Evolutionary conservation across 2,113 vertebrate species (phyloP).

Genomic region (Ahaetulla prasina): DNA sequence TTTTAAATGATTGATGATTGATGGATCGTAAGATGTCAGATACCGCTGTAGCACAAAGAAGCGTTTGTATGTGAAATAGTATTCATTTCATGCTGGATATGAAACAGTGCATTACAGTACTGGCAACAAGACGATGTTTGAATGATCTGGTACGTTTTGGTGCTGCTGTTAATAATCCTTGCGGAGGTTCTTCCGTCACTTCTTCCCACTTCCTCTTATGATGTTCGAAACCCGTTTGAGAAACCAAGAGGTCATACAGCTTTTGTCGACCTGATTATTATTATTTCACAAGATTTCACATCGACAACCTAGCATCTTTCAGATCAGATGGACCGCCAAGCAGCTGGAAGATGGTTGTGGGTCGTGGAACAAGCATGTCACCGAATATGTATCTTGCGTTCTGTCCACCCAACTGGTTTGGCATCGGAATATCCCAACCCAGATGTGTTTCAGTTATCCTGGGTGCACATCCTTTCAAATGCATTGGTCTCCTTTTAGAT

Average conservation of each 20-base stretch:
- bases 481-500: slow-evolving; percentile 6
- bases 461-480: slow-evolving; percentile 18
- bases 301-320: background rate
- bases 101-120: slow-evolving; percentile 57
- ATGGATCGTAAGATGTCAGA: slow-evolving; percentile 58
- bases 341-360: background rate
- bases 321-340: background rate
- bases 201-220: slow-evolving; percentile 18
- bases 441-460: slow-evolving; percentile 5
- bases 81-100: slow-evolving; percentile 66
- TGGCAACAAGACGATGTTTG: slow-evolving; percentile 58
- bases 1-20: slow-evolving; percentile 14
- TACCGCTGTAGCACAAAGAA: slow-evolving; percentile 59
- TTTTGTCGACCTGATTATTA: background rate
- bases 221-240: slow-evolving; percentile 68
- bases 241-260: slow-evolving; percentile 22
- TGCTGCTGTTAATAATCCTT: slow-evolving; percentile 73
- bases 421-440: background rate
- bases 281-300: background rate
- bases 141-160: slow-evolving; percentile 62
- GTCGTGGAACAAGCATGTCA: background rate
- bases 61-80: slow-evolving; percentile 66
- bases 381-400: slow-evolving; percentile 3
- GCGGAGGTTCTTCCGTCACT: slow-evolving; percentile 42
- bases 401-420: background rate